phyloP scores from a whole-genome alignment of 2,888 invertebrate genomes.

The Myathropa florea region DNA sequence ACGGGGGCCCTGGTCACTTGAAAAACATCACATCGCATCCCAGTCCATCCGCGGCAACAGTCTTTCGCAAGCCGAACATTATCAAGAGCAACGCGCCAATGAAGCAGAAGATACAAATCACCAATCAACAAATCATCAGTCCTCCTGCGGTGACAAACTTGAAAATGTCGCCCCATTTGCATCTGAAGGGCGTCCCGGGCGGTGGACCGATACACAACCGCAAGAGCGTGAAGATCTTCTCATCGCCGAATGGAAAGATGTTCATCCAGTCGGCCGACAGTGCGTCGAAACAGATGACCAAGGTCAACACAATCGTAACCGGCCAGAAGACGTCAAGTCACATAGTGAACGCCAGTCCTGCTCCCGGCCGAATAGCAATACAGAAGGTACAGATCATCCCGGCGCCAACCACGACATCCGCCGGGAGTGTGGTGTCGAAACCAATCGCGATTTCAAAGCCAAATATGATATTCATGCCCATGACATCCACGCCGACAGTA shows the following conservation, averaged over 20 bases:
- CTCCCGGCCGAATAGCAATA: slow-evolving; percentile 76
- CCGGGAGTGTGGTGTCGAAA: slow-evolving; percentile 67
- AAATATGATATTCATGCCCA: slow-evolving; percentile 78
- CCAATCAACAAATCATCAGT: slow-evolving; percentile 72
- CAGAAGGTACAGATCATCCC: slow-evolving; percentile 79
- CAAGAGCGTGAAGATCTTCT: slow-evolving; percentile 78
- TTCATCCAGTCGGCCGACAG: slow-evolving; percentile 78
- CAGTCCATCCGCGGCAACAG: slow-evolving; percentile 66
- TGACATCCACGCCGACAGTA: slow-evolving; percentile 46
- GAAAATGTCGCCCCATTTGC: slow-evolving; percentile 74
- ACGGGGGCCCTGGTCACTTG: slow-evolving; percentile 53
- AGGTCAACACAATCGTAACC: slow-evolving; percentile 50
- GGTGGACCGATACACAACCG: slow-evolving; percentile 75
- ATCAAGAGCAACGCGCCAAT: slow-evolving; percentile 67
- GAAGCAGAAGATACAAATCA: slow-evolving; percentile 72
- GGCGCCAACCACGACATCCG: slow-evolving; percentile 71
- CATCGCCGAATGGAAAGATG: slow-evolving; percentile 79
- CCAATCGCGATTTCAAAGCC: slow-evolving; percentile 73
- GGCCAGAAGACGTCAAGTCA: slow-evolving; percentile 34
- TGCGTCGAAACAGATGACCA: slow-evolving; percentile 62
- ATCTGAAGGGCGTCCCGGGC: slow-evolving; percentile 76
- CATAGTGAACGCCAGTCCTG: slow-evolving; percentile 43
- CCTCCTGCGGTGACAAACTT: slow-evolving; percentile 71
- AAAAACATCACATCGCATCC: slow-evolving; percentile 63
- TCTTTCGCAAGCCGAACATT: slow-evolving; percentile 74